Base-by-base conservation (phyloP, 1,140 invertebrate species). In the Procambarus virginalis region DNA sequence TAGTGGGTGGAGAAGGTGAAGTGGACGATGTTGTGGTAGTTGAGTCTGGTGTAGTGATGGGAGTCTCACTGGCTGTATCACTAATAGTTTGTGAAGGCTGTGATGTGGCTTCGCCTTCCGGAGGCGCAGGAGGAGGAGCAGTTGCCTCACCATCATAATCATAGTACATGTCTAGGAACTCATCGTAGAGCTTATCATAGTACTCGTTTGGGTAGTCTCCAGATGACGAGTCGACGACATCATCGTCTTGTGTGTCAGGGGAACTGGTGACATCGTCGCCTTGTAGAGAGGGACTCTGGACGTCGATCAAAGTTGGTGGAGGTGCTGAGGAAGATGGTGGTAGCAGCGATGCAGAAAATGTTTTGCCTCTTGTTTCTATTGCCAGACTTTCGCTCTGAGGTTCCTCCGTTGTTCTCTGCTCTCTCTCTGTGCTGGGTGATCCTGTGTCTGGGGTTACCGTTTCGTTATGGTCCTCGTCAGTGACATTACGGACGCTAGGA, bases 121-220 rank as follows among this genome's bases (percentile, higher is more conserved):
- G 51, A 8, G 4, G 2, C 51, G 3, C 51, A 55, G 51, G 5
- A 55, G 51, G 12, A 55, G 68, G 8, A 8, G 8, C 5, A 34
- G n/a, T 3, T 34, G 9, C 45, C 45, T 49, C 3, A 14, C 9
- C 45, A 34, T 60, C 49, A 17, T 22, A 45, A 45, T 84, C 82
- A 20, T 89, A 89, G 51, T 89, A 89, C 73, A 89, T 64, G 17
- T 89, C 88, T 45, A 89, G 49, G n/a, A 89, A 89, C 34, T 89
- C 88, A n/a, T 89, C 88, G 48, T 89, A 89, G 2, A 89, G 76
- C 8, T 88, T 51, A 48, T 89, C 88, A 51, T 89, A 89, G 46
- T 89, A 89, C 3, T 83, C 80, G 14, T 20, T 14, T 9, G 14
- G 34, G 48, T 84, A 78, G 45, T 83, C 80, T 17, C 17, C 10